A percentile compares a stretch with the other conserved stretches of the same genome.
Conservation (phyloP, 2,888 invertebrate genomes). For the Pecten maximus region DNA sequence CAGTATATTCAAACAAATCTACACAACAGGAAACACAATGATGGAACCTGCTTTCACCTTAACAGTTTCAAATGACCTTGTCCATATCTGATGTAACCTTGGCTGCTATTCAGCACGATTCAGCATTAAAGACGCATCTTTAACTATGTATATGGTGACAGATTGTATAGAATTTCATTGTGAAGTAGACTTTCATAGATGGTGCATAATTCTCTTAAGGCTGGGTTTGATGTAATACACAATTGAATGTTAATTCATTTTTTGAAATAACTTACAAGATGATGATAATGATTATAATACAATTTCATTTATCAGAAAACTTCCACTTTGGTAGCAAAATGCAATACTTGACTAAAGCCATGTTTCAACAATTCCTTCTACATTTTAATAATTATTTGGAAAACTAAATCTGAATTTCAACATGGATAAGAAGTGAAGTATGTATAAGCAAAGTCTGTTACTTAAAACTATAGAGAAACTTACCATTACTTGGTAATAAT, state of each 20-base stretch:
- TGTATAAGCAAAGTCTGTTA: too few relatives aligned
- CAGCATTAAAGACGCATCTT: neutral
- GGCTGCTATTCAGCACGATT: neutral
- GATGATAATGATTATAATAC: neutral
- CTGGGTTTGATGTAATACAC: neutral
- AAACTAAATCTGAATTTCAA: too few relatives aligned
- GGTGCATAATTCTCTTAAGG: neutral
- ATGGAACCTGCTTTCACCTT: constrained; percentile 4
- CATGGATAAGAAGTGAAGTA: too few relatives aligned
- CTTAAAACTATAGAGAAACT: too few relatives aligned
- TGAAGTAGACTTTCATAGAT: neutral
- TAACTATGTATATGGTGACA: neutral
- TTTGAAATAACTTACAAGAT: neutral
- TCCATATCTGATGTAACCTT: neutral
- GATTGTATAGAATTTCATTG: neutral
- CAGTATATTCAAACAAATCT: neutral
- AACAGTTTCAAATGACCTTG: constrained; percentile 7
- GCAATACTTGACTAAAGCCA: too few relatives aligned
- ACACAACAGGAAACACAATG: neutral
- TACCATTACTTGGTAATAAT: too few relatives aligned
- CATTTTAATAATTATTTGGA: too few relatives aligned
- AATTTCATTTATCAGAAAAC: too few relatives aligned
- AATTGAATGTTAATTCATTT: neutral
- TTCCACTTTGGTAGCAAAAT: too few relatives aligned
- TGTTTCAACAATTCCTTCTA: too few relatives aligned